phyloP scores from a whole-genome alignment of 1,140 invertebrate species.

The Listronotus bonariensis region DNA sequence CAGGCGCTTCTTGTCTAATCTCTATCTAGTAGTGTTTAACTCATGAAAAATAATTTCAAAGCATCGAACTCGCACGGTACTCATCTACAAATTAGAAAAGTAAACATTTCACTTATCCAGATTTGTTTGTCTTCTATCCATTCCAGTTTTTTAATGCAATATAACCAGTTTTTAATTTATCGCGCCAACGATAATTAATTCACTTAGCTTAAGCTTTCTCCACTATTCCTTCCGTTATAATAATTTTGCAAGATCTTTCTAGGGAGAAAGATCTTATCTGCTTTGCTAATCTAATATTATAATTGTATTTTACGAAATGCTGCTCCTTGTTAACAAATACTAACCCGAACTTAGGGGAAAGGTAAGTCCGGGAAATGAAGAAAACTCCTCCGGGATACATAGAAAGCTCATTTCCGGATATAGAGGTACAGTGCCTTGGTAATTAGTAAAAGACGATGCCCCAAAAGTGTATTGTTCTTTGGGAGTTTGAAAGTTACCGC shows the following conservation, averaged over 20 bases:
- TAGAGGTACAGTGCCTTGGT: constrained; percentile 39
- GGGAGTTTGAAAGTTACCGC: constrained; percentile 21
- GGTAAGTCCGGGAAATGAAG: constrained; percentile 5
- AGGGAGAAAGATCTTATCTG: constrained; percentile 25
- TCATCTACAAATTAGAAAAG: no score
- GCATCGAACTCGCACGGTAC: no score
- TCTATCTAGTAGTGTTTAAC: no score
- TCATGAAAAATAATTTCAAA: no score
- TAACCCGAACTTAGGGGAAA: constrained; percentile 27
- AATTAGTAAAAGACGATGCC: constrained; percentile 48
- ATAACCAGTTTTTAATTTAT: no score
- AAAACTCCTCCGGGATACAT: constrained; percentile 54
- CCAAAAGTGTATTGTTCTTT: constrained; percentile 37
- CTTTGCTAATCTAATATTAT: constrained; percentile 54
- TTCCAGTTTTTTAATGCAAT: no score
- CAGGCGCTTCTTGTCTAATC: no score
- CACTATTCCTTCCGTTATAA: constrained; percentile 8
- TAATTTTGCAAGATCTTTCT: constrained; percentile 8
- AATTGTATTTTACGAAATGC: constrained; percentile 54
- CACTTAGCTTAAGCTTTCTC: constrained; percentile 11
- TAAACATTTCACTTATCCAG: not conserved
- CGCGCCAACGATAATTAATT: constrained; percentile 14
- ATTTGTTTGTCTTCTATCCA: no score
- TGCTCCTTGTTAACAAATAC: constrained; percentile 54
- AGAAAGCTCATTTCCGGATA: constrained; percentile 54